Evolutionary conservation across 2,797 vertebrate genomes (phyloP).

Genomic region (Vipera latastei): DNA sequence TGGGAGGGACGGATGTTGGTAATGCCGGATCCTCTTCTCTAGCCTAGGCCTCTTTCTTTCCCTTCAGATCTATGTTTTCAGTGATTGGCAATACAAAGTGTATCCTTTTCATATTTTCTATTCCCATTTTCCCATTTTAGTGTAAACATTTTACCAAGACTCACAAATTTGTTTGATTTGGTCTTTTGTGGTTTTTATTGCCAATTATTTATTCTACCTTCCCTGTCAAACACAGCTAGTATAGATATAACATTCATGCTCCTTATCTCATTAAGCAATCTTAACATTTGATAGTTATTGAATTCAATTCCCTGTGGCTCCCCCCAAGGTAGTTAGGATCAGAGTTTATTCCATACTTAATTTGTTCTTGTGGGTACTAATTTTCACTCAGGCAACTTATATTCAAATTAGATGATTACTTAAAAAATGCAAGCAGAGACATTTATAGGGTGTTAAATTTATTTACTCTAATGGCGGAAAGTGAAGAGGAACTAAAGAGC

Average conservation of each 20-base stretch:
- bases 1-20: background rate
- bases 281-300: background rate
- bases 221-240: background rate
- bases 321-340: background rate
- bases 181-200: background rate
- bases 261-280: background rate
- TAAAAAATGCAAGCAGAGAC: background rate
- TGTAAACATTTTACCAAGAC: background rate
- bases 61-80: background rate
- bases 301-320: background rate
- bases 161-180: background rate
- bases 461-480: too few species aligned
- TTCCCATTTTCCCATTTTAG: background rate
- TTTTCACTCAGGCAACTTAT: background rate
- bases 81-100: background rate
- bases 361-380: background rate
- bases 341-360: background rate
- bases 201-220: background rate
- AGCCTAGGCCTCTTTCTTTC: background rate
- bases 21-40: background rate
- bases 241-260: background rate
- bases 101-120: background rate
- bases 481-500: too few species aligned
- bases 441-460: background rate
- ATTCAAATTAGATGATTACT: background rate